phyloP scores from a whole-genome alignment of 2,888 invertebrate species.

The Drosophila fungiperda region DNA sequence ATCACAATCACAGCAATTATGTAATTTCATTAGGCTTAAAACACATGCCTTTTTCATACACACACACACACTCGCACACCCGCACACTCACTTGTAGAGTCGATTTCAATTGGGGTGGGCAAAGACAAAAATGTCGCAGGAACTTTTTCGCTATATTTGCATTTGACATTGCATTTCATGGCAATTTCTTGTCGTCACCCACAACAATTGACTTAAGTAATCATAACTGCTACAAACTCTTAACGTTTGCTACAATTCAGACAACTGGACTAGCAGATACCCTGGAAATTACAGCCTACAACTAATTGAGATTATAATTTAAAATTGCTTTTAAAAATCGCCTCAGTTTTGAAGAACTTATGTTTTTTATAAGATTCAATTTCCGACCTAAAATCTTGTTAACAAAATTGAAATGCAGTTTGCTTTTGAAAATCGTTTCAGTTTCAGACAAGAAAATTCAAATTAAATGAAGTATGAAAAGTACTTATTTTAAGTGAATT shows the following conservation, averaged over 20 bases:
- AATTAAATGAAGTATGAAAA: neutral
- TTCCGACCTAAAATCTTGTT: neutral
- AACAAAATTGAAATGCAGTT: neutral
- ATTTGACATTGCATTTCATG: constrained; percentile 57
- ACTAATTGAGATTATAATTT: neutral
- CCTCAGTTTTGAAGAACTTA: neutral
- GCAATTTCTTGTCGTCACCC: constrained; percentile 52
- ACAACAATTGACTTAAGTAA: constrained; percentile 62
- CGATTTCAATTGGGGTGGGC: constrained; percentile 16
- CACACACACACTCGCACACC: constrained; percentile 17
- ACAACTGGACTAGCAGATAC: constrained; percentile 11
- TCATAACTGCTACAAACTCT: constrained; percentile 30
- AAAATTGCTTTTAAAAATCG: neutral
- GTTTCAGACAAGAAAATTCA: neutral
- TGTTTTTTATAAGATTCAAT: neutral
- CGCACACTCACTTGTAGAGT: constrained; percentile 19
- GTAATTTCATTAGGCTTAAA: constrained; percentile 59
- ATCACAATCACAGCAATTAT: constrained; percentile 60
- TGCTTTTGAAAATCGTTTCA: neutral
- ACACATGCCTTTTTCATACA: constrained; percentile 38
- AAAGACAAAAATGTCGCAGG: neutral
- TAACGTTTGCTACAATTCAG: neutral
- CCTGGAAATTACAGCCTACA: neutral
- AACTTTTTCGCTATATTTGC: constrained; percentile 41
- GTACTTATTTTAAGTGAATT: neutral